Conservation (phyloP, 2,888 invertebrate species). For the Troides aeacus region DNA sequence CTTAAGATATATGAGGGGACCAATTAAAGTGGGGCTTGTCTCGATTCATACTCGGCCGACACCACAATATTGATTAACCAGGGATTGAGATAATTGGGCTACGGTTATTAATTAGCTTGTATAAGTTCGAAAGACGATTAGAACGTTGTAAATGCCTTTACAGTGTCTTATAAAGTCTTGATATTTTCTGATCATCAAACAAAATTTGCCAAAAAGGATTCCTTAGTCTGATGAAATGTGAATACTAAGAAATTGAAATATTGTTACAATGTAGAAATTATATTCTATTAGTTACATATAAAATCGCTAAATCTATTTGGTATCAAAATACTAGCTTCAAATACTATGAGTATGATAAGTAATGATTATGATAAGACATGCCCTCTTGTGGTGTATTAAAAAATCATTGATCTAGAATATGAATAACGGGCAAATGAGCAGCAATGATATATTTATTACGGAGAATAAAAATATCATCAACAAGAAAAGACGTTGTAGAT, state of each 20-base stretch:
- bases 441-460: too few species aligned
- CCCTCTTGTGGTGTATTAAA: too few species aligned
- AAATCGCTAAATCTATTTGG: too few species aligned
- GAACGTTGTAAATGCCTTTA: conserved; percentile 4
- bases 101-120: conserved; percentile 56
- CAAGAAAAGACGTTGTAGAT: too few species aligned
- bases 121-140: conserved; percentile 15
- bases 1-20: conserved; percentile 52
- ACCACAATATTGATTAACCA: conserved; percentile 62
- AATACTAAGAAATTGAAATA: not conserved
- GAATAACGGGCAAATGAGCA: too few species aligned
- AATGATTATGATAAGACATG: too few species aligned
- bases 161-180: conserved; percentile 10
- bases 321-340: too few species aligned
- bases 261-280: not conserved
- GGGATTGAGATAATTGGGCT: conserved; percentile 61
- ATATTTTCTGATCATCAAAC: not conserved
- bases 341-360: too few species aligned
- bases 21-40: conserved; percentile 67
- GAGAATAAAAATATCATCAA: too few species aligned
- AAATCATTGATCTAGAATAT: too few species aligned
- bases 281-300: not conserved
- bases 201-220: not conserved
- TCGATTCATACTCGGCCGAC: conserved; percentile 46
- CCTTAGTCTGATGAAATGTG: not conserved